Percentiles rank a stretch among this genome's conserved stretches.
phyloP scores from a whole-genome alignment of 2,113 vertebrate genomes.

The Larimichthys polyactis region DNA sequence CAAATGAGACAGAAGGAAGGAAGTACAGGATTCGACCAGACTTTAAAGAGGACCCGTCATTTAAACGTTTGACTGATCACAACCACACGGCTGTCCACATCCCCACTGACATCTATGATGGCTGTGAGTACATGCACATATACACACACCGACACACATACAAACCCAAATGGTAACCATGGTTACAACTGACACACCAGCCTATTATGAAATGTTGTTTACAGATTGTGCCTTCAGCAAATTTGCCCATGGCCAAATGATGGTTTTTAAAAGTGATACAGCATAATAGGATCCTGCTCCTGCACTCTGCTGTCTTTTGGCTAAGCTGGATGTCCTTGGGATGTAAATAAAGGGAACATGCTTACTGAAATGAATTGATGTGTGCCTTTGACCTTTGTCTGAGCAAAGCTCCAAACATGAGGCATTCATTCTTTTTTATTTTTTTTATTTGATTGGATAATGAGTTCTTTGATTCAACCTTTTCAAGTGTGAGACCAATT shows the following conservation, averaged over 20 bases:
- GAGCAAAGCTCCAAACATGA: constrained; percentile 5
- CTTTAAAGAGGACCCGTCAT: constrained; percentile 92
- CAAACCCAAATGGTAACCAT: constrained; percentile 55
- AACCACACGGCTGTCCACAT: constrained; percentile 98
- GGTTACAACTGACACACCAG: constrained; percentile 64
- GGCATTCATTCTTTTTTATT: background rate
- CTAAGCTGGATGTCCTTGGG: constrained; percentile 35
- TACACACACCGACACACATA: too few species aligned
- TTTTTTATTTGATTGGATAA: background rate
- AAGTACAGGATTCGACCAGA: constrained; percentile 90
- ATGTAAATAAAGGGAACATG: constrained; percentile 13
- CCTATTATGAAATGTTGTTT: constrained; percentile 65
- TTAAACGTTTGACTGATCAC: constrained; percentile 91
- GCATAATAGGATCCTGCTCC: constrained; percentile 30
- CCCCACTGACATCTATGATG: constrained; percentile 98
- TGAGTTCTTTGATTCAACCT: background rate
- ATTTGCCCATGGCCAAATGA: constrained; percentile 56
- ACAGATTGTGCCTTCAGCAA: constrained; percentile 48
- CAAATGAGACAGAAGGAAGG: constrained; percentile 92
- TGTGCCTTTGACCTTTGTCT: background rate
- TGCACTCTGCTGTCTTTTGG: background rate
- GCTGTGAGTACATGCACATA: constrained; percentile 89
- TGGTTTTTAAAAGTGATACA: constrained; percentile 20
- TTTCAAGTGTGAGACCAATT: too few species aligned
- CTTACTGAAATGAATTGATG: constrained; percentile 17